Evolutionary conservation across 2,888 invertebrate genomes (phyloP).

Genomic region (Rotaria magnacalcarata): DNA sequence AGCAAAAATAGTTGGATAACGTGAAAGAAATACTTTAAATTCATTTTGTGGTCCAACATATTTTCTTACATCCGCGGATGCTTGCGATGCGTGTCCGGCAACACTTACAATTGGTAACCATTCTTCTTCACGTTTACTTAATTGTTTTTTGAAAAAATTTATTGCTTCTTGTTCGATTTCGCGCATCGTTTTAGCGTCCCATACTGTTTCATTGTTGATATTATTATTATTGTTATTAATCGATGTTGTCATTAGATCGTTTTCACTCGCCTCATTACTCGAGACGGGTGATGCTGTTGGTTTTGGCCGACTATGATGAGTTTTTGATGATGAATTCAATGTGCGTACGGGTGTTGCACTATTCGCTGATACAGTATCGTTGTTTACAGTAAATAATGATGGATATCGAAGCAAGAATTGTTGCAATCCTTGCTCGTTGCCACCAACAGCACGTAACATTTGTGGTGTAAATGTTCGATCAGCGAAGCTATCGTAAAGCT

Average conservation of each 20-base stretch:
- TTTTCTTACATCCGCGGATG: slow-evolving; percentile 83
- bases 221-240: slow-evolving; percentile 47
- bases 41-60: slow-evolving; percentile 59
- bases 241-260: slow-evolving; percentile 52
- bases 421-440: slow-evolving; percentile 85
- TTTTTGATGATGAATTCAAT: slow-evolving; percentile 47
- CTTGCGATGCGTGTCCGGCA: slow-evolving; percentile 89
- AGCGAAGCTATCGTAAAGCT: slow-evolving; percentile 96
- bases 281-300: slow-evolving; percentile 47
- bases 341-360: slow-evolving; percentile 47
- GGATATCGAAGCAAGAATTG: slow-evolving; percentile 95
- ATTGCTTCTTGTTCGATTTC: slow-evolving; percentile 80
- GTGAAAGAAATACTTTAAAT: slow-evolving; percentile 56
- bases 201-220: slow-evolving; percentile 33
- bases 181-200: slow-evolving; percentile 46
- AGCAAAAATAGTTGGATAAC: slow-evolving; percentile 59
- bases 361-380: slow-evolving; percentile 61
- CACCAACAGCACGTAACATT: slow-evolving; percentile 72
- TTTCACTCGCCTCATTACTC: slow-evolving; percentile 49
- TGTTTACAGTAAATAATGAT: slow-evolving; percentile 85
- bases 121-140: slow-evolving; percentile 85
- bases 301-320: neutral
- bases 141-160: slow-evolving; percentile 89
- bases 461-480: slow-evolving; percentile 97
- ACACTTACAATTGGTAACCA: slow-evolving; percentile 94